Percentiles rank a stretch among this genome's conserved stretches.
Evolutionary conservation across 2,888 invertebrate genomes (phyloP).

Genomic region (Erebia aethiops): DNA sequence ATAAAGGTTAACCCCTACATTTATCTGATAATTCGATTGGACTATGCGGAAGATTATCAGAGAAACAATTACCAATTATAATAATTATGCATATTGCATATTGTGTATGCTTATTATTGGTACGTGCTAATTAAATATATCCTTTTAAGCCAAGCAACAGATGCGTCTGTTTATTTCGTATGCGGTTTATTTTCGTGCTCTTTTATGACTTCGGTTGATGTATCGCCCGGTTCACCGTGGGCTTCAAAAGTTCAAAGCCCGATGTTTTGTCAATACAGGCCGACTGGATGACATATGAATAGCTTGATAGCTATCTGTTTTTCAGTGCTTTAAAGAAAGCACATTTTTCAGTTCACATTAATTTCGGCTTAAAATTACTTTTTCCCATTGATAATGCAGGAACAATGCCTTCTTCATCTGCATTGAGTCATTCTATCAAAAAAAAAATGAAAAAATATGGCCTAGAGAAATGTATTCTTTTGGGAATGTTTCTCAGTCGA

Average conservation of each 20-base stretch:
- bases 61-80: background rate
- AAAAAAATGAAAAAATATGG: too few relatives aligned
- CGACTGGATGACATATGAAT: background rate
- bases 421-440: too few relatives aligned
- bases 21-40: slow-evolving; percentile 7
- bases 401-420: too few relatives aligned
- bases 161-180: slow-evolving; percentile 26
- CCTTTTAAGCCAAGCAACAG: slow-evolving; percentile 31
- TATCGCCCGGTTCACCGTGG: slow-evolving; percentile 2
- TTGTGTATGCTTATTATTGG: too few relatives aligned
- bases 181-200: slow-evolving; percentile 25
- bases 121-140: slow-evolving; percentile 28
- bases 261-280: slow-evolving; percentile 15
- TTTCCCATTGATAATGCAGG: too few relatives aligned
- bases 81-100: background rate
- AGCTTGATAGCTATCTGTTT: background rate
- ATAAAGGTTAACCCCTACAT: slow-evolving; percentile 5
- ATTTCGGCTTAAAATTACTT: background rate
- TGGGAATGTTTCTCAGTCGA: too few relatives aligned
- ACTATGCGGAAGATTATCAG: background rate
- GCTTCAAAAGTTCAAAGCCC: slow-evolving; percentile 20
- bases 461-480: too few relatives aligned
- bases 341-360: background rate
- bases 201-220: slow-evolving; percentile 13
- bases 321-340: background rate